phyloP scores from a whole-genome alignment of 1,140 invertebrate species.

The Achroia grisella region DNA sequence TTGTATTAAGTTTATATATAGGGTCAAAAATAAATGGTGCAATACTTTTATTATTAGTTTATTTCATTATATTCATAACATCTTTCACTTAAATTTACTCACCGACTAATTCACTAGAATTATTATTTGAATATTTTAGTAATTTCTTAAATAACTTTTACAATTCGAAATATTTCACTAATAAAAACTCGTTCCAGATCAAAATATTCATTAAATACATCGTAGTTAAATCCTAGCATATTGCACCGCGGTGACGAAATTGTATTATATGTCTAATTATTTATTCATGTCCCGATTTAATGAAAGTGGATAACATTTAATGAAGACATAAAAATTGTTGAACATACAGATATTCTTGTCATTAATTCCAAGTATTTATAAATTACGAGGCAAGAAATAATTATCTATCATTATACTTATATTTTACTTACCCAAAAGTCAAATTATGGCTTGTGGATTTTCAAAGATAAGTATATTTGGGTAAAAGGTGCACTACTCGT shows the following conservation, averaged over 20 bases:
- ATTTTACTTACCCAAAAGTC: constrained; percentile 10
- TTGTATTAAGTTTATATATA: constrained; percentile 7
- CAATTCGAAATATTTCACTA: constrained; percentile 50
- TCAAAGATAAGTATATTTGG: constrained; percentile 7
- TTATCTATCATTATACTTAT: constrained; percentile 11
- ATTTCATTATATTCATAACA: constrained; percentile 71
- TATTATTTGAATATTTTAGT: constrained; percentile 65
- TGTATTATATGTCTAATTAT: background rate
- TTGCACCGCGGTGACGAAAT: constrained; percentile 4
- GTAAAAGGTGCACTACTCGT: constrained; percentile 30
- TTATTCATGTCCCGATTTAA: background rate
- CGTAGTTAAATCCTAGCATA: constrained; percentile 15
- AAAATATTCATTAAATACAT: constrained; percentile 22
- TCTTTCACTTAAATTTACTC: constrained; percentile 62
- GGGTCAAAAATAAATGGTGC: constrained; percentile 14
- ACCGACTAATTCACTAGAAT: constrained; percentile 65
- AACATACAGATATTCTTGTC: constrained; percentile 1
- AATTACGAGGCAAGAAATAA: background rate
- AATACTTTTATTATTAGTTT: constrained; percentile 39
- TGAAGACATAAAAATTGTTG: background rate
- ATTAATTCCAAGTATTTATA: background rate
- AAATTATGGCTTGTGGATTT: constrained; percentile 9
- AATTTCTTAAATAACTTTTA: constrained; percentile 62
- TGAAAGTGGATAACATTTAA: background rate
- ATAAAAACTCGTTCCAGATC: constrained; percentile 45